Percentiles rank a stretch among this genome's conserved stretches.
Evolutionary conservation across 2,888 invertebrate genomes (phyloP).

Genomic region (Antitype chi): DNA sequence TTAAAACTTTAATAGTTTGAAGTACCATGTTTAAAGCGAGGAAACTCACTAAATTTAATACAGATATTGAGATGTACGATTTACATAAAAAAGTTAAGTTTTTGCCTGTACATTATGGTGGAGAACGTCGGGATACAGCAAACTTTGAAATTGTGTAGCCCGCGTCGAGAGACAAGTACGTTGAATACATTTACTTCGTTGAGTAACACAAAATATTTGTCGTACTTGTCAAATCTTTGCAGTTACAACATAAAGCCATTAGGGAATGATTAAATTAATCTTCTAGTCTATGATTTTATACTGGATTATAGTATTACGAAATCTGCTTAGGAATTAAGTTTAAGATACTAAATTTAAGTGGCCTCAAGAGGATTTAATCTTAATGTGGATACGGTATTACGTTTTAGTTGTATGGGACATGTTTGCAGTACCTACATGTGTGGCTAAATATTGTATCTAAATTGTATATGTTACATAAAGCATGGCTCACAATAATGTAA

Average conservation of each 20-base stretch:
- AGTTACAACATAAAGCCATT: constrained; percentile 40
- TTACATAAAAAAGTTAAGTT: constrained; percentile 42
- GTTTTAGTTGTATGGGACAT: constrained; percentile 25
- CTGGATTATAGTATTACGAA: constrained; percentile 43
- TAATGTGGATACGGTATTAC: constrained; percentile 35
- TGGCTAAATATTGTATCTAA: constrained; percentile 26
- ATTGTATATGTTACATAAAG: constrained; percentile 39
- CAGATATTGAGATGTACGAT: constrained; percentile 40
- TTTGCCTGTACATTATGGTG: constrained; percentile 17
- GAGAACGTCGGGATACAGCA: constrained; percentile 1
- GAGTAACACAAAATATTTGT: constrained; percentile 46
- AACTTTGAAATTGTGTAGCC: constrained; percentile 46
- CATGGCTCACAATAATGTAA: constrained; percentile 18
- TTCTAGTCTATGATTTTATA: constrained; percentile 38
- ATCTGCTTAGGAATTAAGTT: constrained; percentile 11
- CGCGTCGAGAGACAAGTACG: constrained; percentile 7
- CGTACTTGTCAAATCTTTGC: constrained; percentile 42
- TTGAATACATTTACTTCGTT: constrained; percentile 47
- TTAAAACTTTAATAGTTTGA: constrained; percentile 49
- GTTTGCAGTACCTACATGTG: constrained; percentile 12
- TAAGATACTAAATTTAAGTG: constrained; percentile 36
- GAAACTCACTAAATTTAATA: constrained; percentile 35
- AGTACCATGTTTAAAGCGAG: constrained; percentile 39
- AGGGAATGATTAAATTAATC: constrained; percentile 34
- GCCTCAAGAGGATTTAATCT: constrained; percentile 41